phyloP scores from a whole-genome alignment of 2,888 invertebrate genomes.

The Nipponacmea schrenckii region DNA sequence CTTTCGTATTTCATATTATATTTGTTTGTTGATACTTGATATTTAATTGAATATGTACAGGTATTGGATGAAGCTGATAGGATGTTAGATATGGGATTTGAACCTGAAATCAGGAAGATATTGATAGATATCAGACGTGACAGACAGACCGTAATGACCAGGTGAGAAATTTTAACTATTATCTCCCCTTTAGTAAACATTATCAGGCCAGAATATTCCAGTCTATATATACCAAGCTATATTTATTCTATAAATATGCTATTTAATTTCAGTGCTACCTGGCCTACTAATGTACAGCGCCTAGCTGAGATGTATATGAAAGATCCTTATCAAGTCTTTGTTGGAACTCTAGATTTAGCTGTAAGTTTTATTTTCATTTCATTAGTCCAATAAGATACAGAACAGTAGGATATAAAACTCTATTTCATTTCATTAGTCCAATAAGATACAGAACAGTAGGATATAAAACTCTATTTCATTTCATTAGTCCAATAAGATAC shows the following conservation, averaged over 20 bases:
- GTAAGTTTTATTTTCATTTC: slow-evolving; percentile 50
- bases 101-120: slow-evolving; percentile 73
- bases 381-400: not conserved
- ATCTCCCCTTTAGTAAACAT: no score
- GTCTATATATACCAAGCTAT: no score
- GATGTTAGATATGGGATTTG: slow-evolving; percentile 74
- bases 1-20: no score
- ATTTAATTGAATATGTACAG: slow-evolving; percentile 46
- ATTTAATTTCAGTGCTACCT: slow-evolving; percentile 79
- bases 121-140: slow-evolving; percentile 74
- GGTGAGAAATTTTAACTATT: no score
- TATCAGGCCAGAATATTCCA: no score
- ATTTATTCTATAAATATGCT: not conserved
- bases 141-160: slow-evolving; percentile 95
- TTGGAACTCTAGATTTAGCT: slow-evolving; percentile 85
- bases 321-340: slow-evolving; percentile 88
- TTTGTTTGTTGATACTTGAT: no score
- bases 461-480: no score
- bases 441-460: no score
- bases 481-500: no score
- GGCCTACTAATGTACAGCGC: slow-evolving; percentile 88
- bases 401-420: no score
- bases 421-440: no score
- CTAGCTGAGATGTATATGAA: slow-evolving; percentile 88
- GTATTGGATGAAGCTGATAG: slow-evolving; percentile 88